Conservation (phyloP, 2,888 invertebrate species). For the Xanthia togata region DNA sequence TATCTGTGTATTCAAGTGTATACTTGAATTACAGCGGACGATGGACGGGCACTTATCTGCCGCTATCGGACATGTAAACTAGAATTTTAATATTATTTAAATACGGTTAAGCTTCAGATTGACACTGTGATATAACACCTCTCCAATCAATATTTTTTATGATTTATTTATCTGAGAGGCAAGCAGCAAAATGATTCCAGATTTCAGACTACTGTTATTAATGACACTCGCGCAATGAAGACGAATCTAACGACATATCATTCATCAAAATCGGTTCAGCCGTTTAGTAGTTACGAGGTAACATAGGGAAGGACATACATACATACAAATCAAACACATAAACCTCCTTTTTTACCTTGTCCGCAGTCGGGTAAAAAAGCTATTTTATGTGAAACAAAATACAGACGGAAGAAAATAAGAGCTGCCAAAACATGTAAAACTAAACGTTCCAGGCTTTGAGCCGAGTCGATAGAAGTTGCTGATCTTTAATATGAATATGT, state of each 20-base stretch:
- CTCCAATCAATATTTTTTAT: not conserved
- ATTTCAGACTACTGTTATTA: not conserved
- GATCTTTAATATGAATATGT: not conserved
- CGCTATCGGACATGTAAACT: constrained; percentile 35
- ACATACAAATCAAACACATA: too few relatives aligned
- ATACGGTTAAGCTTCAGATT: constrained; percentile 15
- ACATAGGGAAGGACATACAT: too few relatives aligned
- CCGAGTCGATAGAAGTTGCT: not conserved
- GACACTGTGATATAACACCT: constrained; percentile 14
- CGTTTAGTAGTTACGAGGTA: too few relatives aligned
- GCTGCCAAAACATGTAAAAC: not conserved
- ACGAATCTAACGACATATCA: too few relatives aligned
- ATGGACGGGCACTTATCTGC: constrained; percentile 14
- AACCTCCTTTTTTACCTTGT: too few relatives aligned
- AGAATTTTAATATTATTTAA: constrained; percentile 28
- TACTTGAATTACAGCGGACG: constrained; percentile 53
- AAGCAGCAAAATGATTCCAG: not conserved
- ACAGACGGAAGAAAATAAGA: not conserved
- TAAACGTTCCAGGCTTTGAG: not conserved
- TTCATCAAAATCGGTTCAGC: too few relatives aligned
- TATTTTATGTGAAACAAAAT: not conserved
- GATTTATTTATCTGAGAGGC: not conserved
- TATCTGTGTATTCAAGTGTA: constrained; percentile 58
- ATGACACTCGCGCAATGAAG: too few relatives aligned
- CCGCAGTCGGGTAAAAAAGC: not conserved